These are phyloP conservation scores for Anabas testudineus DNA, from an alignment of 2,797 vertebrate species.

Conservation along the genomic window DNA sequence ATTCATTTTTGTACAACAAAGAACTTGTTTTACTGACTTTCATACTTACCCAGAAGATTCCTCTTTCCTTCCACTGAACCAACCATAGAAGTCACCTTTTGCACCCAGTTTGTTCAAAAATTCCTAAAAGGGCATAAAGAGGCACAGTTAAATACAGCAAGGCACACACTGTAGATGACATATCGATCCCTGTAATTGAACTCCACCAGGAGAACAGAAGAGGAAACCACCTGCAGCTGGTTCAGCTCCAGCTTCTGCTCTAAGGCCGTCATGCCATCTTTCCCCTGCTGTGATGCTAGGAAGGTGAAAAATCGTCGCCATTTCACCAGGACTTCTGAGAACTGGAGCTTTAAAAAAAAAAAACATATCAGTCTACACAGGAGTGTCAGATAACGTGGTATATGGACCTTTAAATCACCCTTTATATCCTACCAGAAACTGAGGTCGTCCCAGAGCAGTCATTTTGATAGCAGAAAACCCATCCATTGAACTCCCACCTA, in stretches of 20 bases:
- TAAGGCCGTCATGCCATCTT: constrained; percentile 75
- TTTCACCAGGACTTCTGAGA: constrained; percentile 92
- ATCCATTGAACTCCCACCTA: constrained; percentile 88
- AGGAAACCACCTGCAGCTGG: constrained; percentile 85
- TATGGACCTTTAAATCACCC: constrained; percentile 24
- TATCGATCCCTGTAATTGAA: not conserved
- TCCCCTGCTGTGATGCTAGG: constrained; percentile 88
- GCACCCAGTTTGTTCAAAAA: constrained; percentile 85
- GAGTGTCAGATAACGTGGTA: constrained; percentile 5
- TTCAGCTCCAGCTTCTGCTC: constrained; percentile 88
- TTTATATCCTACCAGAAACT: constrained; percentile 89
- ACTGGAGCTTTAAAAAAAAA: constrained; percentile 83
- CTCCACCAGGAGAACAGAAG: not conserved
- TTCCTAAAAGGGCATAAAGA: constrained; percentile 78
- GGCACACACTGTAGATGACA: not conserved
- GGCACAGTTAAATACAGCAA: not conserved
- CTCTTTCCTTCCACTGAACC: constrained; percentile 85
- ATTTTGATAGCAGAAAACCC: constrained; percentile 94
- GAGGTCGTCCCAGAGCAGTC: constrained; percentile 91
- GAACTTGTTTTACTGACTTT: too few relatives aligned
- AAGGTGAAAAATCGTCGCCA: constrained; percentile 91
- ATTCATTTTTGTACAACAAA: not conserved
- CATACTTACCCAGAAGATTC: constrained; percentile 73
- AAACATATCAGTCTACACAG: constrained; percentile 27
- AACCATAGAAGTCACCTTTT: constrained; percentile 84